A percentile compares a stretch with the other conserved stretches of the same genome.
Evolutionary conservation across 2,888 invertebrate species (phyloP).

Genomic region (Scrobipalpa atriplicella): DNA sequence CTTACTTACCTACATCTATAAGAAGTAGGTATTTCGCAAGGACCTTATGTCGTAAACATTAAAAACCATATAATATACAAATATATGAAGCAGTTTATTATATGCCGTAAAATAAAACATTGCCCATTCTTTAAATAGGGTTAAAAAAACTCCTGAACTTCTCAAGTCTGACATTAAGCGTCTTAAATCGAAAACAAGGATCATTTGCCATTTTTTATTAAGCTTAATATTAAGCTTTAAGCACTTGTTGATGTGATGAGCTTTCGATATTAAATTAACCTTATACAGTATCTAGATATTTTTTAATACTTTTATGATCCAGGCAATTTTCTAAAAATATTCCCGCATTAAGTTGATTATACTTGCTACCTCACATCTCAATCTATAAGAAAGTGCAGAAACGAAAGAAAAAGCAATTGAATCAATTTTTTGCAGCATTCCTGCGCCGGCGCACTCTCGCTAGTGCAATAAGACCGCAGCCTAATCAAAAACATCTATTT

Average conservation of each 20-base stretch:
- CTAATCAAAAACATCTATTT: conserved; percentile 29
- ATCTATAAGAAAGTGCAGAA: conserved; percentile 1
- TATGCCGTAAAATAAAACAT: conserved; percentile 12
- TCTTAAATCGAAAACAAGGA: conserved; percentile 22
- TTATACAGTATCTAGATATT: not conserved
- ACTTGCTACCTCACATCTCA: conserved; percentile 14
- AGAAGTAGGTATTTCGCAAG: conserved; percentile 1
- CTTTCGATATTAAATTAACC: not conserved
- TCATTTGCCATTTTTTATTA: conserved; percentile 15
- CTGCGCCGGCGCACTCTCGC: not conserved
- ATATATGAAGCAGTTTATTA: conserved; percentile 1
- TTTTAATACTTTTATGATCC: not conserved
- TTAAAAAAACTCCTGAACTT: conserved; percentile 8
- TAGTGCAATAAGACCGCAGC: conserved; percentile 10
- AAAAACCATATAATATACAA: conserved; percentile 3
- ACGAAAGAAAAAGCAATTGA: conserved; percentile 21
- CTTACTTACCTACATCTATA: not conserved
- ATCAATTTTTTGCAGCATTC: conserved; percentile 20
- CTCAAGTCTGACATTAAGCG: conserved; percentile 18
- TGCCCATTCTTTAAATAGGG: conserved; percentile 5
- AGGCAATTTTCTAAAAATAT: conserved; percentile 4
- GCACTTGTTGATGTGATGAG: conserved; percentile 19
- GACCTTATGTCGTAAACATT: not conserved
- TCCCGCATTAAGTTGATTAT: conserved; percentile 8
- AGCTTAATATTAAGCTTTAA: conserved; percentile 14